Conservation (phyloP, 1,140 invertebrate species). For the Drosophila littoralis region DNA sequence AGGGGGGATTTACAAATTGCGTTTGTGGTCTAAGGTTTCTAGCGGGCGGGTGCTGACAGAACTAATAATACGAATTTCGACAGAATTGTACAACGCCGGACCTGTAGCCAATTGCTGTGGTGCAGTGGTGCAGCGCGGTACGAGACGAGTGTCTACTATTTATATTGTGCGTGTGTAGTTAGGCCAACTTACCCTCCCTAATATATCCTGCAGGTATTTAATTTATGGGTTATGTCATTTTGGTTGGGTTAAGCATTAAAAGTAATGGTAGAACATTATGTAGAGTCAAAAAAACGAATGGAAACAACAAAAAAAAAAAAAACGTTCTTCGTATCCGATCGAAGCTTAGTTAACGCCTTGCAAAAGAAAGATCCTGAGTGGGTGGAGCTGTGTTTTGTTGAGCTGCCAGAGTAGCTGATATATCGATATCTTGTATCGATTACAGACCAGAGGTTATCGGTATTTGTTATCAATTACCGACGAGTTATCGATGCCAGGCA, state of each 20-base stretch:
- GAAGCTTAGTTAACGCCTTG: slow-evolving; percentile 7
- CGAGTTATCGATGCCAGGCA: too few relatives aligned
- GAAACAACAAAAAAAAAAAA: slow-evolving; percentile 41
- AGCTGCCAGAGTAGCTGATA: neutral
- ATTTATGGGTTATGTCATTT: slow-evolving; percentile 58
- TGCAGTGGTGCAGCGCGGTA: slow-evolving; percentile 39
- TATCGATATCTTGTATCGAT: neutral
- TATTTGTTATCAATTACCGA: neutral
- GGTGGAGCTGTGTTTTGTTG: neutral
- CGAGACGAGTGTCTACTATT: slow-evolving; percentile 41
- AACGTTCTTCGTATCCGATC: neutral
- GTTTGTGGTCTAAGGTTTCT: slow-evolving; percentile 20
- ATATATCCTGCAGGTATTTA: slow-evolving; percentile 82
- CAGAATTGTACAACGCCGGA: slow-evolving; percentile 54
- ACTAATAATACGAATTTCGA: slow-evolving; percentile 48
- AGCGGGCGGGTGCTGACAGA: slow-evolving; percentile 32
- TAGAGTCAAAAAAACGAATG: slow-evolving; percentile 33
- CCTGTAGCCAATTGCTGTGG: slow-evolving; percentile 42
- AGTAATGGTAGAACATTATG: slow-evolving; percentile 55
- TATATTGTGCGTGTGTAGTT: slow-evolving; percentile 66
- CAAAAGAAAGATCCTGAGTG: neutral
- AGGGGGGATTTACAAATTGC: neutral
- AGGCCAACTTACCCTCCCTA: slow-evolving; percentile 84
- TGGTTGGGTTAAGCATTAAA: slow-evolving; percentile 74
- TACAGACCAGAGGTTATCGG: neutral